phyloP scores from a whole-genome alignment of 2,113 vertebrate species.

The Sterrhoptilus dennistouni region DNA sequence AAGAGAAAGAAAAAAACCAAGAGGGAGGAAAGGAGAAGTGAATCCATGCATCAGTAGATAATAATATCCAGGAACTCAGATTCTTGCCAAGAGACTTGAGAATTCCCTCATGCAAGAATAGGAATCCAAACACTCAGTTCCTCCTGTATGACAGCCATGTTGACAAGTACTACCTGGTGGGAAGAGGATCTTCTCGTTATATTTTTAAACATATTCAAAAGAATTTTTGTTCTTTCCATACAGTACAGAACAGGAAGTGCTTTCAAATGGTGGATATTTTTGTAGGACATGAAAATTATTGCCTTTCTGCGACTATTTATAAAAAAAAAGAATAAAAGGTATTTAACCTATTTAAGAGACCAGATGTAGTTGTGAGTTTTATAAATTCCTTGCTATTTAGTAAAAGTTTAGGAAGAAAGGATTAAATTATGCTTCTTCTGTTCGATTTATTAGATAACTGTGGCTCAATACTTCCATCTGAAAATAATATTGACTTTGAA shows the following conservation, averaged over 20 bases:
- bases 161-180: background rate
- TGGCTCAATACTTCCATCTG: background rate
- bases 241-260: background rate
- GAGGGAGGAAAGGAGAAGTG: background rate
- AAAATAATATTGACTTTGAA: background rate
- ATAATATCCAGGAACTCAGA: background rate
- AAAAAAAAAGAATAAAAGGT: background rate
- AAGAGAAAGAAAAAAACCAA: background rate
- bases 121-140: background rate
- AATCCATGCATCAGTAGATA: background rate
- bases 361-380: background rate
- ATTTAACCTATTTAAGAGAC: background rate
- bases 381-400: background rate
- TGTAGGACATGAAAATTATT: background rate
- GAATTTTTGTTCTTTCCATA: background rate
- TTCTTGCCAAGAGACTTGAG: background rate
- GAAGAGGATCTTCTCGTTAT: background rate
- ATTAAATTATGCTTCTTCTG: background rate
- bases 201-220: background rate
- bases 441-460: background rate
- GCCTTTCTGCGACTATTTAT: background rate
- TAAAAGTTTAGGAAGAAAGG: background rate
- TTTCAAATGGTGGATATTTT: background rate
- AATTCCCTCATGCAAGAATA: background rate
- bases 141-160: background rate